Percentiles rank a stretch among this genome's conserved stretches.
Evolutionary conservation across 2,797 vertebrate genomes (phyloP).

Genomic region (Glyptemys insculpta): DNA sequence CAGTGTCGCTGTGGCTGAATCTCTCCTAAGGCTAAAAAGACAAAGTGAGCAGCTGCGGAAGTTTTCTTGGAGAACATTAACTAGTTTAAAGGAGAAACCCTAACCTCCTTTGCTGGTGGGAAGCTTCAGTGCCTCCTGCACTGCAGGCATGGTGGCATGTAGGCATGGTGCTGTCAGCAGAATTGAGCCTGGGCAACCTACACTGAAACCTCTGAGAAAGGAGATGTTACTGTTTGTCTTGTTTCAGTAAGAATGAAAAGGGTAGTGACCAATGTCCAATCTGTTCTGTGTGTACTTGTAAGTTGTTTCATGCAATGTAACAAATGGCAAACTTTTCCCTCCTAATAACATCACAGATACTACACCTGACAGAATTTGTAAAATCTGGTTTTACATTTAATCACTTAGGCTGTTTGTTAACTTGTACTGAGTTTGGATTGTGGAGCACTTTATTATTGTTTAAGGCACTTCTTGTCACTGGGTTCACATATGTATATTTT

Average conservation of each 20-base stretch:
- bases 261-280: not conserved
- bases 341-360: too few species aligned
- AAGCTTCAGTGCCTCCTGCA: not conserved
- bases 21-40: not conserved
- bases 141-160: not conserved
- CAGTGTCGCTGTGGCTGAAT: not conserved
- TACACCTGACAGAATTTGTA: too few species aligned
- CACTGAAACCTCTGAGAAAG: not conserved
- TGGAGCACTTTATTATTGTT: too few species aligned
- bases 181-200: not conserved
- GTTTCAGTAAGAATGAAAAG: not conserved
- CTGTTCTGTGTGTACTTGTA: not conserved
- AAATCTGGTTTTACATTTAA: too few species aligned
- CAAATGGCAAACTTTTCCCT: not conserved
- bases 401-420: too few species aligned
- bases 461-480: too few species aligned
- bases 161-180: not conserved
- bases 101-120: not conserved
- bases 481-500: too few species aligned
- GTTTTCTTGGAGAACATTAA: not conserved
- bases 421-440: too few species aligned
- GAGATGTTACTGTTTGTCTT: not conserved
- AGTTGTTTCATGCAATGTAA: not conserved
- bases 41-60: not conserved
- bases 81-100: not conserved